Percentiles rank a stretch among this genome's conserved stretches.
These are phyloP conservation scores for Nyctereutes procyonoides DNA, from an alignment of 2,113 vertebrate genomes.

Conservation along the genomic window DNA sequence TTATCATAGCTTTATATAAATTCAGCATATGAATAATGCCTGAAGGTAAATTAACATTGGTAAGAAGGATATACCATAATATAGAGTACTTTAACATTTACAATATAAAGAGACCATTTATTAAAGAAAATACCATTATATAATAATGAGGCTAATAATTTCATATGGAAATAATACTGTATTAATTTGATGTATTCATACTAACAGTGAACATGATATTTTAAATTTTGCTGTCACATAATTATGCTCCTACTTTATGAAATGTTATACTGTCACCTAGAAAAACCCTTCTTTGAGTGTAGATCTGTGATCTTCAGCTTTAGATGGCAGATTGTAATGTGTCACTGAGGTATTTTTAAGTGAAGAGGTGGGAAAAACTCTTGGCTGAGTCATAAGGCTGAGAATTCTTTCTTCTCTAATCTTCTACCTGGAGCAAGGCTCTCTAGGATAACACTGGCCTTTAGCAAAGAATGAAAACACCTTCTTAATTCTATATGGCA, in stretches of 20 bases:
- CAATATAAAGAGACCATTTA: constrained; percentile 62
- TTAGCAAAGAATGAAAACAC: constrained; percentile 57
- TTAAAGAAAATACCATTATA: constrained; percentile 74
- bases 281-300: constrained; percentile 74
- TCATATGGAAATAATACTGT: constrained; percentile 80
- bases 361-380: constrained; percentile 71
- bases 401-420: constrained; percentile 70
- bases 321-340: constrained; percentile 75
- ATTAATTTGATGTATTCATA: constrained; percentile 81
- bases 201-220: constrained; percentile 81
- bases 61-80: constrained; percentile 69
- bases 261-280: constrained; percentile 79
- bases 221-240: constrained; percentile 81
- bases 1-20: constrained; percentile 72
- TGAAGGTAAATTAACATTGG: constrained; percentile 67
- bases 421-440: constrained; percentile 59
- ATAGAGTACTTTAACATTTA: constrained; percentile 71
- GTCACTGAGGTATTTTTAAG: constrained; percentile 76
- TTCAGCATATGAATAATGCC: constrained; percentile 64
- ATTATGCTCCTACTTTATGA: constrained; percentile 79
- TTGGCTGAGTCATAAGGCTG: constrained; percentile 67
- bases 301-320: constrained; percentile 74
- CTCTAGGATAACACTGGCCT: constrained; percentile 53
- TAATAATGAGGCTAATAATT: constrained; percentile 79
- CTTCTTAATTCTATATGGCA: constrained; percentile 33